These are phyloP conservation scores for Hydractinia echinata DNA, from an alignment of 30 jellyfish, hydroid and myxozoan species.

Conservation along the genomic window DNA sequence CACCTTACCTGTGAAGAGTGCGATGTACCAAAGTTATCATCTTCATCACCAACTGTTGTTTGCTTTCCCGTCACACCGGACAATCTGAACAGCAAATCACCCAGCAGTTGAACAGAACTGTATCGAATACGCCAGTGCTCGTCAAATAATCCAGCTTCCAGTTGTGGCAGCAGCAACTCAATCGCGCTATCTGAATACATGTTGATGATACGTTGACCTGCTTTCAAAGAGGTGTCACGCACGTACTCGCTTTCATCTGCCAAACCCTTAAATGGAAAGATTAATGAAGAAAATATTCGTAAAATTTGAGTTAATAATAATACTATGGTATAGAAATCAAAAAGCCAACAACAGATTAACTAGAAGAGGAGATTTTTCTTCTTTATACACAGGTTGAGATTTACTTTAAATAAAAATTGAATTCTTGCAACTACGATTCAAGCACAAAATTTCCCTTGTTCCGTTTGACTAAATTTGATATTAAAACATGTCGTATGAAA, in stretches of 20 bases:
- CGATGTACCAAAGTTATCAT: slow-evolving; percentile 93
- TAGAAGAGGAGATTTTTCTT: too few species aligned
- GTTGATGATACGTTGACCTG: slow-evolving; percentile 91
- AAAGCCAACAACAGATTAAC: too few species aligned
- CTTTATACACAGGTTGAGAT: too few species aligned
- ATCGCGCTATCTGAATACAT: slow-evolving; percentile 90
- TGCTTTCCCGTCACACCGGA: slow-evolving; percentile 92
- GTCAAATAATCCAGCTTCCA: slow-evolving; percentile 85
- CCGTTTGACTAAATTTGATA: too few species aligned
- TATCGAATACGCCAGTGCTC: slow-evolving; percentile 95
- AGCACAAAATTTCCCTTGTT: too few species aligned
- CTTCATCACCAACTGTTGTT: slow-evolving; percentile 96
- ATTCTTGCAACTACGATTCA: too few species aligned
- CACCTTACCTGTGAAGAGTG: slow-evolving; percentile 78
- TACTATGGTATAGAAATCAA: too few species aligned
- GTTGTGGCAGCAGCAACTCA: slow-evolving; percentile 73
- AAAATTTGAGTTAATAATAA: too few species aligned
- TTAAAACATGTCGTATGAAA: too few species aligned
- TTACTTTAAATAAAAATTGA: too few species aligned
- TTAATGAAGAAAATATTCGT: neutral
- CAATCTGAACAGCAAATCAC: slow-evolving; percentile 85
- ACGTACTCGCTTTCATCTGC: slow-evolving; percentile 94
- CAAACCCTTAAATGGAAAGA: slow-evolving; percentile 56
- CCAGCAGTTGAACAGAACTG: slow-evolving; percentile 86
- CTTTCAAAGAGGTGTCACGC: slow-evolving; percentile 85